A percentile compares a stretch with the other conserved stretches of the same genome.
Evolutionary conservation across 2,113 vertebrate species (phyloP).

Genomic region (Siphamia tubifer): DNA sequence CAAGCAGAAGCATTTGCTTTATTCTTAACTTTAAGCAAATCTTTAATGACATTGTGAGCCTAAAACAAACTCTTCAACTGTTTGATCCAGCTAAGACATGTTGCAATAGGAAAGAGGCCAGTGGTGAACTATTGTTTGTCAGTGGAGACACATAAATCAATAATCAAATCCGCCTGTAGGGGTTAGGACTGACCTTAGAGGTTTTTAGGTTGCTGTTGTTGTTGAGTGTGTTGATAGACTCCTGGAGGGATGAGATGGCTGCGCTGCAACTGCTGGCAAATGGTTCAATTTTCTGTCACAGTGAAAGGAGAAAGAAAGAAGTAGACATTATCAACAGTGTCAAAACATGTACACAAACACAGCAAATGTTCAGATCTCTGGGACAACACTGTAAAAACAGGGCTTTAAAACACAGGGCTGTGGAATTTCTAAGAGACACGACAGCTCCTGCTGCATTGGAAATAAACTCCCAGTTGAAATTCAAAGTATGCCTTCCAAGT

Average conservation of each 20-base stretch:
- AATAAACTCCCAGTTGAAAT: too few relatives aligned
- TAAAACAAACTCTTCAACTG: slow-evolving; percentile 2
- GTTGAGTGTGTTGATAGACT: slow-evolving; percentile 75
- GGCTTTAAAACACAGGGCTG: too few relatives aligned
- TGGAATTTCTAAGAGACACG: too few relatives aligned
- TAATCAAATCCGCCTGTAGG: slow-evolving; percentile 8
- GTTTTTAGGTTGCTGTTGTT: slow-evolving; percentile 66
- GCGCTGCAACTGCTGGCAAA: slow-evolving; percentile 79
- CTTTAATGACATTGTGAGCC: not conserved
- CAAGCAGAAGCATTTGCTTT: too few relatives aligned
- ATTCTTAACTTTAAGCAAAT: not conserved
- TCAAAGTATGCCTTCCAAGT: not conserved
- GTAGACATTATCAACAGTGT: not conserved
- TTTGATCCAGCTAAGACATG: not conserved
- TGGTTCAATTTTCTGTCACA: slow-evolving; percentile 82
- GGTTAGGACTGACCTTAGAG: slow-evolving; percentile 69
- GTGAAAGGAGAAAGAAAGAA: not conserved
- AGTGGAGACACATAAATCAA: slow-evolving; percentile 39
- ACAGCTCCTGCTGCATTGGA: too few relatives aligned
- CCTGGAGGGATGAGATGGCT: slow-evolving; percentile 79
- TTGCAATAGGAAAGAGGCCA: not conserved
- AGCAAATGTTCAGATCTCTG: too few relatives aligned
- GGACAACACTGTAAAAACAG: too few relatives aligned
- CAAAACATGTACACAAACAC: not conserved
- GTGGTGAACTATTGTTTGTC: slow-evolving; percentile 9